Base-by-base conservation (phyloP, 2,888 invertebrate species). In the Abrostola triplasia region DNA sequence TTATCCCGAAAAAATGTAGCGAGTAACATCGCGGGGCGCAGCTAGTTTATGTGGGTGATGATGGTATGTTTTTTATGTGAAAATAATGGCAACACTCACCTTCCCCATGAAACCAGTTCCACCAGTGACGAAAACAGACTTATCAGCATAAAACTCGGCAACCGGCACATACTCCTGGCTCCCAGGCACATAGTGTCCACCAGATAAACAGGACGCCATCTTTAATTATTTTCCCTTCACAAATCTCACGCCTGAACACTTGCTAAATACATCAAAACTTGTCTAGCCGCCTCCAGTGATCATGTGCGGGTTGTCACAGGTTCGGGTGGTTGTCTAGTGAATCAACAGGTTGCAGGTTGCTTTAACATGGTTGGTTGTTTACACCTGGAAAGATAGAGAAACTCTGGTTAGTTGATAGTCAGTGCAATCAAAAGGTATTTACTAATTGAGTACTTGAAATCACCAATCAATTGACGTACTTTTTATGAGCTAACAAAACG, bases 71-170 rank as follows among this genome's bases (percentile, higher is more conserved):
- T 10, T n/a, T 6, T 0, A 48, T 10, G 5, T 6, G 37, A 36
- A 10, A 36, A 8, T 9, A 54, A 36, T 9, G 12, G 7, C 9
- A 41, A 0, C 6, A 1, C 73, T 90, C 69, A 98, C 97, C 95
- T 98, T 98, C 62, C 98, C 98, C 95, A 98, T 96, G 84, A 98
- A 98, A 7, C 98, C 98, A 1, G 97, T 98, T 47, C 97, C 98
- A 42, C 98, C 98, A 5, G 98, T 98, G 60, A 98, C 96, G 82
- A 98, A 97, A 40, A 98, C 95, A 56, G 96, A 96, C 83, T 97
- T 96, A 67, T 96, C 97, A 35, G 95, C 95, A 88, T 96, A 97
- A 84, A 96, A 97, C 77, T 97, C 96, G 13, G 96, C 95, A 52
- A 97, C 96, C 0, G 95, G 94, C 44, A 93, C 81, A 52, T 95